phyloP scores from a whole-genome alignment of 2,113 vertebrate species.

The Erinaceus europaeus region DNA sequence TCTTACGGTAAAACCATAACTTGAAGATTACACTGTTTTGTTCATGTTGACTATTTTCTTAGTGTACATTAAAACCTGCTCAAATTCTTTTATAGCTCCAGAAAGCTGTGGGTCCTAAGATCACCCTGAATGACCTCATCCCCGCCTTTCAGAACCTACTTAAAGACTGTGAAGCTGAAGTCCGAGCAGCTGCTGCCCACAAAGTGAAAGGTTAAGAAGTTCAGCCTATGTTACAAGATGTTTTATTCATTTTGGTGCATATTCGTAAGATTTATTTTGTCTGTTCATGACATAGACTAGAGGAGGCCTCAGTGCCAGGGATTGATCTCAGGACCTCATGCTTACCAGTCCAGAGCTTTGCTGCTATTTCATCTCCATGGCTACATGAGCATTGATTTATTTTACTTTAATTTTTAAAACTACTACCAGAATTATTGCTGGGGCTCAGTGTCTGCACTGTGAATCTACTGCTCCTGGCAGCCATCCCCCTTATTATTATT shows the following conservation, averaged over 20 bases:
- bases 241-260: not conserved
- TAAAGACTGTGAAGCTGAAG: constrained; percentile 94
- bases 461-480: too few species aligned
- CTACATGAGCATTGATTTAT: too few species aligned
- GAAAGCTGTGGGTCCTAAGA: constrained; percentile 92
- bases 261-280: not conserved
- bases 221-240: not conserved
- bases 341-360: too few species aligned
- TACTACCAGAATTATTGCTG: too few species aligned
- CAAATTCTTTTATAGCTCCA: constrained; percentile 84
- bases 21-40: not conserved
- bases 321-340: too few species aligned
- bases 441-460: too few species aligned
- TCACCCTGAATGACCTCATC: constrained; percentile 91
- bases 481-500: too few species aligned
- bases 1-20: not conserved
- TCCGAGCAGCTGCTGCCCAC: constrained; percentile 91
- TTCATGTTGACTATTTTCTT: constrained; percentile 31
- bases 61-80: not conserved
- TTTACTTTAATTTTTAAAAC: too few species aligned
- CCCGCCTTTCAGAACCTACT: constrained; percentile 93
- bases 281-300: too few species aligned
- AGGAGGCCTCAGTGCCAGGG: too few species aligned
- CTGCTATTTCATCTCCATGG: too few species aligned
- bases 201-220: constrained; percentile 90